Evolutionary conservation across 2,113 vertebrate genomes (phyloP).

Genomic region (Xenotilapia leptura): DNA sequence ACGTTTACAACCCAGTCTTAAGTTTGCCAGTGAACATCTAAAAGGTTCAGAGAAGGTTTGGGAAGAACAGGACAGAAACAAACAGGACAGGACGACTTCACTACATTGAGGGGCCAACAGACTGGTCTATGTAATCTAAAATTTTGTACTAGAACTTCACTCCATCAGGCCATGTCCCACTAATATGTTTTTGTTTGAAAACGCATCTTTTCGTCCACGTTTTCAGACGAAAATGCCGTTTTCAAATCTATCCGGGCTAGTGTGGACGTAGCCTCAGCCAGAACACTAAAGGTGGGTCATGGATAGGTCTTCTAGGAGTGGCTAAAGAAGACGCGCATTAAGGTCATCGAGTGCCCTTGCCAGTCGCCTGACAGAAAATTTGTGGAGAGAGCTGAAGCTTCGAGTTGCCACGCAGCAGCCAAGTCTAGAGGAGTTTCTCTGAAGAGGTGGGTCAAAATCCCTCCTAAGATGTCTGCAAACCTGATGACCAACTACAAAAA

Average conservation of each 20-base stretch:
- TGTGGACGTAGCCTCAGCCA: not conserved
- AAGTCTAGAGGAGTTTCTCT: not conserved
- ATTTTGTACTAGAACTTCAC: not conserved
- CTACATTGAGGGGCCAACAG: not conserved
- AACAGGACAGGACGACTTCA: not conserved
- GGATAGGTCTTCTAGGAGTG: not conserved
- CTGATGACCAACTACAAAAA: not conserved
- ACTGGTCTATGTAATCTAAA: not conserved
- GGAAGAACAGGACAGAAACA: not conserved
- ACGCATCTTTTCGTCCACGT: not conserved
- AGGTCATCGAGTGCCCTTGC: accelerated
- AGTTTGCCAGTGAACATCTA: not conserved
- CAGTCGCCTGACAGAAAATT: not conserved
- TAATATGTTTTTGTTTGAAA: not conserved
- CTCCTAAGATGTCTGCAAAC: not conserved
- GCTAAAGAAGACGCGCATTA: accelerated
- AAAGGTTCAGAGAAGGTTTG: not conserved
- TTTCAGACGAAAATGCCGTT: accelerated
- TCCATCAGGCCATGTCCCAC: not conserved
- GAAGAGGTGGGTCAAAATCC: not conserved
- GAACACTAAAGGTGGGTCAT: not conserved
- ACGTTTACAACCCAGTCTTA: not conserved
- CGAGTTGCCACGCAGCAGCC: not conserved
- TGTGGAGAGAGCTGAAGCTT: not conserved
- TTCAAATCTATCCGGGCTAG: not conserved